These are phyloP conservation scores for Bellardia pandia DNA, from an alignment of 2,888 invertebrate species.

Conservation along the genomic window DNA sequence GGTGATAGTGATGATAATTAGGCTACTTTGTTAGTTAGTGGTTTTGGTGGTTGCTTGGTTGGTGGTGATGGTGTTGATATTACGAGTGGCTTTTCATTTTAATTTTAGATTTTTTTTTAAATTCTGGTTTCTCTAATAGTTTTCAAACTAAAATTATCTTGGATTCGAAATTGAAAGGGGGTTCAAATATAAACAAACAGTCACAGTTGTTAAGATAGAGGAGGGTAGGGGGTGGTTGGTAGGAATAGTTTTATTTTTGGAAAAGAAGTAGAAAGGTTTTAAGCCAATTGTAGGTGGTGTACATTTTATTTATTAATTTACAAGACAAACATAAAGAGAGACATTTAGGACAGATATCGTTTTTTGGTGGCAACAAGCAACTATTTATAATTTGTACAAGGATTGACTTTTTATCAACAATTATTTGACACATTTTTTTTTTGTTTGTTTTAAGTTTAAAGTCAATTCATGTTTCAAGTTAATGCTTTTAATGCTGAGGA, in stretches of 20 bases:
- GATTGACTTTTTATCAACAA: neutral
- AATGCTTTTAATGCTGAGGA: neutral
- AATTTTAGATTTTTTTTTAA: constrained; percentile 11
- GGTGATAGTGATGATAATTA: constrained; percentile 37
- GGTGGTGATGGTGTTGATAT: constrained; percentile 62
- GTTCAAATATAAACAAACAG: constrained; percentile 40
- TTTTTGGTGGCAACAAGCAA: constrained; percentile 12
- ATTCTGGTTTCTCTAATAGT: constrained; percentile 18
- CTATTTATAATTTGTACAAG: constrained; percentile 2
- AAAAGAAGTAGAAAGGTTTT: constrained; percentile 22
- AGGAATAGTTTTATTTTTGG: constrained; percentile 19
- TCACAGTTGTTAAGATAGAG: constrained; percentile 15
- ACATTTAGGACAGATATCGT: constrained; percentile 11
- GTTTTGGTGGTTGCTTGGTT: constrained; percentile 39
- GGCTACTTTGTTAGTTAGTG: constrained; percentile 14
- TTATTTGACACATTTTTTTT: no score
- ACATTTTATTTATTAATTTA: constrained; percentile 6
- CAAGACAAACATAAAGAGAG: constrained; percentile 10
- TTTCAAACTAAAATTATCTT: constrained; percentile 33
- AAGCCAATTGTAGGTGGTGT: constrained; percentile 34
- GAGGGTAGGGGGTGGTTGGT: neutral
- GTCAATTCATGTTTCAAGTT: neutral
- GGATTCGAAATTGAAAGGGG: neutral
- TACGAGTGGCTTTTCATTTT: constrained; percentile 71
- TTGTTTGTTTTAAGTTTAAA: neutral